A percentile compares a stretch with the other conserved stretches of the same genome.
phyloP scores from a whole-genome alignment of 2,113 vertebrate species.

The Tor tambroides region DNA sequence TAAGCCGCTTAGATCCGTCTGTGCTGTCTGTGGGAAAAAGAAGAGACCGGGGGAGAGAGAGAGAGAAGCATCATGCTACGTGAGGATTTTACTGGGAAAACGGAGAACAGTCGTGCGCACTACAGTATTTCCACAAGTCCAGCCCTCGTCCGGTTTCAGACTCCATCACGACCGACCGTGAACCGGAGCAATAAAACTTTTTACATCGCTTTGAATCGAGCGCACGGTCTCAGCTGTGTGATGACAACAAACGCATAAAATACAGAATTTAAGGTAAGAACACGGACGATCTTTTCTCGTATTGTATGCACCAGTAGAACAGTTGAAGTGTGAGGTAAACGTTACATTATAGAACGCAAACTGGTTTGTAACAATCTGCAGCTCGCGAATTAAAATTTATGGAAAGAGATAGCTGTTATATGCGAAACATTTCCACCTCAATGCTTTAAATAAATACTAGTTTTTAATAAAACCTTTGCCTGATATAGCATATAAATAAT shows the following conservation, averaged over 20 bases:
- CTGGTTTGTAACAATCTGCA: background rate
- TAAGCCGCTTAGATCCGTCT: conserved; percentile 32
- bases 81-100: background rate
- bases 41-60: background rate
- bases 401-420: background rate
- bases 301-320: background rate
- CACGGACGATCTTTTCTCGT: background rate
- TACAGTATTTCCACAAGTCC: conserved; percentile 28
- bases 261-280: conserved; percentile 5
- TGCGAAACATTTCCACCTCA: background rate
- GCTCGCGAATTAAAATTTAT: background rate
- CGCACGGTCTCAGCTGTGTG: background rate
- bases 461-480: background rate
- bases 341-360: background rate
- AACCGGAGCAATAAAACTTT: conserved; percentile 33
- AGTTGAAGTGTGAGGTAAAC: background rate
- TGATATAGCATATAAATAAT: background rate
- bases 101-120: conserved; percentile 12
- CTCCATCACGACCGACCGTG: background rate
- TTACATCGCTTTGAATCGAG: conserved; percentile 1
- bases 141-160: conserved; percentile 26
- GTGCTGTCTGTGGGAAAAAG: background rate
- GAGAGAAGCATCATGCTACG: background rate
- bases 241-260: conserved; percentile 1
- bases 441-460: background rate